phyloP scores from a whole-genome alignment of 2,888 invertebrate species.

The Drosophila gaucha region DNA sequence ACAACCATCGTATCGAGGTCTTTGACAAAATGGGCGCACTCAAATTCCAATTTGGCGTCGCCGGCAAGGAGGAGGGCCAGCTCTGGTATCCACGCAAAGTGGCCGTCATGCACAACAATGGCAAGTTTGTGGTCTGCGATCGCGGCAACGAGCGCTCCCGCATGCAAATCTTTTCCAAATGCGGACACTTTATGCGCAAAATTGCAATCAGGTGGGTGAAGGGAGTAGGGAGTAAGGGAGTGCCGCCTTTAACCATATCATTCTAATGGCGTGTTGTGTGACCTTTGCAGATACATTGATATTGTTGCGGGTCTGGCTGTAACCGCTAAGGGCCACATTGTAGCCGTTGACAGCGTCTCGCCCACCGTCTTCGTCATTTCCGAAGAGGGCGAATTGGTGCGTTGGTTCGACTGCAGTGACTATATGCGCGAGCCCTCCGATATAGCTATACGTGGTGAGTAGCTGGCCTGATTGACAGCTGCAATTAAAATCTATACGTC shows the following conservation, averaged over 20 bases:
- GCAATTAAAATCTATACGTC: too few species aligned
- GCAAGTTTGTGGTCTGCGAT: constrained; percentile 98
- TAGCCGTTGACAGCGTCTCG: constrained; percentile 98
- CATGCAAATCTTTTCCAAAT: constrained; percentile 98
- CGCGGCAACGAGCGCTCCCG: constrained; percentile 97
- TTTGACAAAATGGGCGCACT: constrained; percentile 97
- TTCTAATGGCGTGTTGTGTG: neutral
- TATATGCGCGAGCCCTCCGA: constrained; percentile 99
- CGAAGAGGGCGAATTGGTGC: constrained; percentile 95
- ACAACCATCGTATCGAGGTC: constrained; percentile 97
- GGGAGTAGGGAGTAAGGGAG: too few species aligned
- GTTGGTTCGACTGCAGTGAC: constrained; percentile 99
- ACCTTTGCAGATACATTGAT: constrained; percentile 89
- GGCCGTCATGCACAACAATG: constrained; percentile 93
- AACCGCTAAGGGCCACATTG: constrained; percentile 95
- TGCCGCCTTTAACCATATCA: too few species aligned
- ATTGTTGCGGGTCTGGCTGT: constrained; percentile 98
- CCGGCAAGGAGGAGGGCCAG: constrained; percentile 98
- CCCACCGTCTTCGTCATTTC: constrained; percentile 97
- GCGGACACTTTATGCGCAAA: constrained; percentile 97
- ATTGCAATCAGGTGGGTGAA: constrained; percentile 91
- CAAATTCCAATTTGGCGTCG: constrained; percentile 97
- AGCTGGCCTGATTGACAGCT: neutral
- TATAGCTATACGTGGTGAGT: constrained; percentile 95
- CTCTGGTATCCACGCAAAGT: constrained; percentile 99